Evolutionary conservation across 2,113 vertebrate genomes (phyloP), one percentile per base, ranked within the genome.

Genomic region (Cathartes aura): DNA sequence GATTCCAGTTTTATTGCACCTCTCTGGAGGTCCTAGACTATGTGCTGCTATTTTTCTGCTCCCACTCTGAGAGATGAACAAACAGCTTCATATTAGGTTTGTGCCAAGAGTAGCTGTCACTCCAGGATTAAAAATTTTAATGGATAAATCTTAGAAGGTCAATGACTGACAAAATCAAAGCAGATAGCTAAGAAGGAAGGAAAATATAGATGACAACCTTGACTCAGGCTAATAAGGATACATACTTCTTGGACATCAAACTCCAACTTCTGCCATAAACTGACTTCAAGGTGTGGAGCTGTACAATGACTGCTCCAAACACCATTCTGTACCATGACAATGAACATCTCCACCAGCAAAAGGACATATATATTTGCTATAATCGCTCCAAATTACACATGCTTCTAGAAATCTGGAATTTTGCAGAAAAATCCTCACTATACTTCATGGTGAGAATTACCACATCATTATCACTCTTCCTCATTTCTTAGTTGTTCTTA

Each of bases 1-100:
- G 87, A 96, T 75, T 66, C 89, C 58, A 17, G 84, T 59, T 96
- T 94, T 83, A 96, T 52, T 96, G 93, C 50, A 78, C 74, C 95
- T 95, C 94, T 86, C 93, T 20, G 63, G 86, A 88, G 92, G 78
- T 81, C 73, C 68, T 40, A 45, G 59, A 5, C 70, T 76, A 15
- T 10, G 34, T 0, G 8, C 64, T 89, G 64, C 58, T 82, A 34
- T 89, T 96, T 63, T 71, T 34, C 48, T 75, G 78, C 59, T 92
- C 85, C 75, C 13, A 11, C 40, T 36, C 45, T 1, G n/a, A 66
- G 56, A 42, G 19, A 64, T 81, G 80, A 89, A 55, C 64, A 64
- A 82, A 90, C 62, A 67, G 73, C 67, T 78, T 48, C 66, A 47
- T 32, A 55, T n/a, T 50, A 75, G 38, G 58, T 63, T 78, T 19